Conservation (phyloP, 2,113 vertebrate species). For the Zosterops pallidus region DNA sequence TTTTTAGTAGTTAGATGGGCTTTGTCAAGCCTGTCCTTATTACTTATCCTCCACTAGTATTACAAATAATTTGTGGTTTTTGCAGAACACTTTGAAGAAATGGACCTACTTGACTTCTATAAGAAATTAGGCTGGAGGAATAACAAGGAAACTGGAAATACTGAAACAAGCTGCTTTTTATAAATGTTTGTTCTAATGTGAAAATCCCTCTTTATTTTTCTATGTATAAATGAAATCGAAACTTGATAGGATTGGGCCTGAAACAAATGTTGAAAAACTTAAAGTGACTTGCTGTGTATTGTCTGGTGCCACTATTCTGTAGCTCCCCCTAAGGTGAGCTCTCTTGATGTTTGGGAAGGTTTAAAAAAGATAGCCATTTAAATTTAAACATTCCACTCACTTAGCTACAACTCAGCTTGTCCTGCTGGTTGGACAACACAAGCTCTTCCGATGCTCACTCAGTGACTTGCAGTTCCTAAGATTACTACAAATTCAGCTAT, state of each 20-base stretch:
- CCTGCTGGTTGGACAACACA: constrained; percentile 3
- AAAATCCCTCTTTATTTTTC: constrained; percentile 64
- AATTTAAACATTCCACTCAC: constrained; percentile 53
- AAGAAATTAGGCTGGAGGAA: neutral
- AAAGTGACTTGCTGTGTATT: constrained; percentile 24
- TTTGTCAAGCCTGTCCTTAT: neutral
- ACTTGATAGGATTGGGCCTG: constrained; percentile 22
- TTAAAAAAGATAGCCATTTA: constrained; percentile 29
- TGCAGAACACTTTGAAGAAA: constrained; percentile 11
- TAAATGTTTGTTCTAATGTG: constrained; percentile 25
- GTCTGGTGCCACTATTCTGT: neutral
- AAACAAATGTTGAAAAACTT: neutral
- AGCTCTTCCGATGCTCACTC: neutral
- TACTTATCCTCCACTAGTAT: neutral
- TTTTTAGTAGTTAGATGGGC: neutral
- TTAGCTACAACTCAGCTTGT: neutral
- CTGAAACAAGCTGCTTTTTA: constrained; percentile 34
- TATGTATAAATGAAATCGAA: constrained; percentile 17
- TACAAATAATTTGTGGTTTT: neutral
- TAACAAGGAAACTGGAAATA: neutral
- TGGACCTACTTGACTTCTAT: neutral
- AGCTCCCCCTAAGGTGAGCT: constrained; percentile 4
- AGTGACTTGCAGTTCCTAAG: constrained; percentile 16
- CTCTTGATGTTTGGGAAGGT: constrained; percentile 20
- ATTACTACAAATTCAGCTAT: neutral